Conservation (phyloP, 1,140 invertebrate species). For the Drosophila novamexicana region DNA sequence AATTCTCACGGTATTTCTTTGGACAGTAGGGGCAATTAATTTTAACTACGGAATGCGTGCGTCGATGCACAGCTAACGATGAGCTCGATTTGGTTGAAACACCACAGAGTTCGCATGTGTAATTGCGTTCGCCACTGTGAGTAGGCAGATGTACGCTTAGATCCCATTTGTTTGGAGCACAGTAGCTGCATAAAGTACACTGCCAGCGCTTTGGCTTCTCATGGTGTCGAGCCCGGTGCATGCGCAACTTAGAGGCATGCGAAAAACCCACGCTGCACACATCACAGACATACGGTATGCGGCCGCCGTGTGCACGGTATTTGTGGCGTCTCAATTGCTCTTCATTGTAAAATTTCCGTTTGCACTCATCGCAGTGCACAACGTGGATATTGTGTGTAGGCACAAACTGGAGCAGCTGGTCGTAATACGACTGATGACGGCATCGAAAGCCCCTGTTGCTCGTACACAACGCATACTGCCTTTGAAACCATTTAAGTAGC, state of each 20-base stretch:
- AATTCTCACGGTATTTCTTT: slow-evolving; percentile 39
- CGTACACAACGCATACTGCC: slow-evolving; percentile 23
- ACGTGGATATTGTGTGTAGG: slow-evolving; percentile 28
- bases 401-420: slow-evolving; percentile 28
- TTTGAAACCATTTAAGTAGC: slow-evolving; percentile 36
- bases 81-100: slow-evolving; percentile 38
- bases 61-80: slow-evolving; percentile 42
- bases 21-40: slow-evolving; percentile 34
- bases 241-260: slow-evolving; percentile 23
- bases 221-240: slow-evolving; percentile 40
- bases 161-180: slow-evolving; percentile 48
- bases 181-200: slow-evolving; percentile 40
- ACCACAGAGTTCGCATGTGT: slow-evolving; percentile 47
- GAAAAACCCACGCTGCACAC: slow-evolving; percentile 33
- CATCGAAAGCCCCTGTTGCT: background rate
- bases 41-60: slow-evolving; percentile 25
- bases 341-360: slow-evolving; percentile 28
- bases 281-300: slow-evolving; percentile 35
- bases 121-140: slow-evolving; percentile 41
- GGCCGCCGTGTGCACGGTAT: slow-evolving; percentile 22
- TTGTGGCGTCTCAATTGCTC: slow-evolving; percentile 39
- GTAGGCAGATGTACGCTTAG: slow-evolving; percentile 25
- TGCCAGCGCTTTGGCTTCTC: slow-evolving; percentile 29
- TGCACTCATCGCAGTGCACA: slow-evolving; percentile 39
- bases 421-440: slow-evolving; percentile 33